These are phyloP conservation scores for Symphodus melops DNA, from an alignment of 2,113 vertebrate genomes.

Conservation along the genomic window DNA sequence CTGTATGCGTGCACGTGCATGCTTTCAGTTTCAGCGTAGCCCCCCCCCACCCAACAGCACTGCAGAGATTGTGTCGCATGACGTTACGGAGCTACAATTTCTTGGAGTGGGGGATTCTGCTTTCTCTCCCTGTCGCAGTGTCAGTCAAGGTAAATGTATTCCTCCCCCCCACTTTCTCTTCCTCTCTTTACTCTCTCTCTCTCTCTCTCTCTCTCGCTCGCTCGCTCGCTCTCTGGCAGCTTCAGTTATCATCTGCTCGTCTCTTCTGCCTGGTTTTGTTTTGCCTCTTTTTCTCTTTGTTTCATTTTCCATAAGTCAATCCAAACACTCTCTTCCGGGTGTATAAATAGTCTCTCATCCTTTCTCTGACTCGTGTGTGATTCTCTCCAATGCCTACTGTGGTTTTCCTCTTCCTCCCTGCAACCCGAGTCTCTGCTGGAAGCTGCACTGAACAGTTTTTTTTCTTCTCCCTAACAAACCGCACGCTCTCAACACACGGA, in stretches of 20 bases:
- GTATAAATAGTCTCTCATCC: constrained; percentile 77
- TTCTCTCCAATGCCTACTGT: constrained; percentile 36
- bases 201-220: neutral
- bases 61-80: constrained; percentile 72
- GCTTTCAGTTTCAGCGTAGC: constrained; percentile 27
- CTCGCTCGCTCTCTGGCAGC: constrained; percentile 12
- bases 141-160: constrained; percentile 79
- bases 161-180: constrained; percentile 15
- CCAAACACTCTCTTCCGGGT: constrained; percentile 61
- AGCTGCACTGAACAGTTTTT: constrained; percentile 32
- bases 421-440: constrained; percentile 53
- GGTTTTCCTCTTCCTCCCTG: constrained; percentile 47
- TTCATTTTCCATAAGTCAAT: constrained; percentile 68
- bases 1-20: neutral
- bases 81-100: constrained; percentile 62
- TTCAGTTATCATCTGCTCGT: constrained; percentile 17
- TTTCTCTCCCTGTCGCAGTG: constrained; percentile 76
- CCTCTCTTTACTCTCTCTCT: constrained; percentile 4
- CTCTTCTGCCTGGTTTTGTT: neutral
- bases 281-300: constrained; percentile 14
- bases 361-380: constrained; percentile 35
- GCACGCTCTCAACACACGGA: constrained; percentile 15
- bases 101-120: constrained; percentile 61
- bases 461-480: neutral
- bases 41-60: constrained; percentile 61